A percentile compares a stretch with the other conserved stretches of the same genome.
Conservation (phyloP, 1,140 invertebrate species). For the Patella vulgata region DNA sequence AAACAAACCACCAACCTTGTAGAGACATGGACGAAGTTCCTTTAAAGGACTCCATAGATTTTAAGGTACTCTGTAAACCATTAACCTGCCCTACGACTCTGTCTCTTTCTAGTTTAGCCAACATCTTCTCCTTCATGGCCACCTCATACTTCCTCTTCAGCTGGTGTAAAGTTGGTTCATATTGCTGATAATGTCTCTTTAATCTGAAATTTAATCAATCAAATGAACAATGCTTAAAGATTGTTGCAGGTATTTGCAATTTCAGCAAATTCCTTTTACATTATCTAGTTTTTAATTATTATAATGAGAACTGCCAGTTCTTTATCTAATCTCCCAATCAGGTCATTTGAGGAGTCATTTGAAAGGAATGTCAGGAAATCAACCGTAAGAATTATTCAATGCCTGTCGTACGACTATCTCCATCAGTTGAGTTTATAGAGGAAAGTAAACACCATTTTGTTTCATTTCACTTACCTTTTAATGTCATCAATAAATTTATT, state of each 20-base stretch:
- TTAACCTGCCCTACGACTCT: conserved; percentile 60
- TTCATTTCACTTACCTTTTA: conserved; percentile 54
- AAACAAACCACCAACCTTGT: too few species aligned
- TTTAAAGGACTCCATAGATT: conserved; percentile 58
- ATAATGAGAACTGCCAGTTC: too few species aligned
- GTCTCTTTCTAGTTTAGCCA: conserved; percentile 63
- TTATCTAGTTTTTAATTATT: too few species aligned
- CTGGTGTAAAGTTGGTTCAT: conserved; percentile 62
- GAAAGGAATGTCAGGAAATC: too few species aligned
- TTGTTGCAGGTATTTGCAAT: too few species aligned
- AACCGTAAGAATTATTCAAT: too few species aligned
- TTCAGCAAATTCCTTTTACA: too few species aligned
- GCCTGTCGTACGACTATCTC: too few species aligned
- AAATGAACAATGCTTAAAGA: neutral
- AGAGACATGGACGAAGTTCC: conserved; percentile 19
- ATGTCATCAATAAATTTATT: conserved; percentile 65
- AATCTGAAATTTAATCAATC: conserved; percentile 36
- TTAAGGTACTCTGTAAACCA: conserved; percentile 60
- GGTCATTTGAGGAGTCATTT: too few species aligned
- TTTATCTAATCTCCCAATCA: too few species aligned
- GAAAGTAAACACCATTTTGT: too few species aligned
- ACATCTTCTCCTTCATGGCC: conserved; percentile 67
- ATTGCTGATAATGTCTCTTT: conserved; percentile 62
- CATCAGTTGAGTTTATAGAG: too few species aligned
- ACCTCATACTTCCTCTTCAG: conserved; percentile 63